Evolutionary conservation across 2,888 invertebrate species (phyloP), one percentile per base, ranked within the genome.

Genomic region (Resseliella maxima): DNA sequence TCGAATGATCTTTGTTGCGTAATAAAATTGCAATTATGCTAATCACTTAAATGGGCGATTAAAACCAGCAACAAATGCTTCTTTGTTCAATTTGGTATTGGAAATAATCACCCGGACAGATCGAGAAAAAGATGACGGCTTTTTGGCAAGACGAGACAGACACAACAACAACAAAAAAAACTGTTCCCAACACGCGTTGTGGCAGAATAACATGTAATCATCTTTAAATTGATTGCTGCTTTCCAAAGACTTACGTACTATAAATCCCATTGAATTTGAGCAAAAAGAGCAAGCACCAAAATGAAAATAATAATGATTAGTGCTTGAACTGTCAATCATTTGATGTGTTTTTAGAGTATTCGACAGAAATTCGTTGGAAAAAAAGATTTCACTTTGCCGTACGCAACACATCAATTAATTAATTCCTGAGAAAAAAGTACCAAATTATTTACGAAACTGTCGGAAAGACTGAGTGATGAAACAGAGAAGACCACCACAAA

Each of bases 11-110:
- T 31, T 59, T 59, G 59, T 35, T 72, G 15, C 72, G 31, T 72
- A 72, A 72, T 72, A 35, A 72, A 72, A 72, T 3, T 72, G 27
- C 72, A 72, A 72, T 72, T 72, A 72, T 72, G 72, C 72, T 72
- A 72, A 72, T 72, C 72, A 35, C 72, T 72, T 72, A 72, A 72
- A 72, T 72, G 72, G 31, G 8, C 27, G 31, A 72, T 72, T 72
- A 72, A 72, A 18, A 15, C 15, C 35, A 72, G 31, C 72, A 72
- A 72, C 72, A 72, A 72, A 15, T 27, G 3, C 31, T 12, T 27
- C 18, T 15, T 72, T 31, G 0, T 72, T 72, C 31, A 31, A 72
- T 72, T 72, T 72, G 31, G 35, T 31, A 31, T 15, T 72, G 8
- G 5, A 50, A 35, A 15, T 72, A 72, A 72, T 31, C 10, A 72